Evolutionary conservation across 2,888 invertebrate genomes (phyloP), one percentile per base, ranked within the genome.

Genomic region (Eupithecia vulgata): DNA sequence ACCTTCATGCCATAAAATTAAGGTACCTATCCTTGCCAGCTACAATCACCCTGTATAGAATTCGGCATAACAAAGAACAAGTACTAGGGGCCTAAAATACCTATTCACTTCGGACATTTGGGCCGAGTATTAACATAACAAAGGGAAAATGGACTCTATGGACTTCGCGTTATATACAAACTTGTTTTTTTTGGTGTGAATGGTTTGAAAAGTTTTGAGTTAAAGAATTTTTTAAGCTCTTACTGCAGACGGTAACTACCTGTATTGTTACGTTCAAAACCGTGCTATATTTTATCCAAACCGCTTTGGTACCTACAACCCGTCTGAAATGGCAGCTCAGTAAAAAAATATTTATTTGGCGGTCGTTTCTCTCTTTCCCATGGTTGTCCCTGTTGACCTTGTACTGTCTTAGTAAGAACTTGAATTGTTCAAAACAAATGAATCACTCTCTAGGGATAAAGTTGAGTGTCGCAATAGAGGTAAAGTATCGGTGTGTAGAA

Each of bases 31-130:
- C 17, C 45, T 45, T 17, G 7, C 45, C 17, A 17, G 17, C 17
- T 45, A 45, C 1, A 45, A 45, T 17, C 1, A 5, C n/a, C n/a
- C 48, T 48, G n/a, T 48, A n/a, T n/a, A 48, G 48, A 48, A 48
- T 8, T 15, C 48, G n/a, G n/a, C n/a, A 48, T 48, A 48, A 48
- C 48, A 48, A 48, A 48, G 48, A 48, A 6, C 45, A 45, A 45
- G 45, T 45, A n/a, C 48, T 48, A 48, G 8, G n/a, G 10, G 8
- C 48, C 48, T 48, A 48, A 48, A 48, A 48, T n/a, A 48, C 48
- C n/a, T 48, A 48, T 48, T 48, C 48, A n/a, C n/a, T 8, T 48
- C n/a, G n/a, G 48, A n/a, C 48, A 48, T 48, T 48, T 48, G 48
- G 48, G 48, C n/a, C 17, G n/a, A 48, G 10, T n/a, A 48, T 48